These are phyloP conservation scores for Rhaphigaster nebulosa DNA, from an alignment of 2,888 invertebrate genomes.

Conservation along the genomic window DNA sequence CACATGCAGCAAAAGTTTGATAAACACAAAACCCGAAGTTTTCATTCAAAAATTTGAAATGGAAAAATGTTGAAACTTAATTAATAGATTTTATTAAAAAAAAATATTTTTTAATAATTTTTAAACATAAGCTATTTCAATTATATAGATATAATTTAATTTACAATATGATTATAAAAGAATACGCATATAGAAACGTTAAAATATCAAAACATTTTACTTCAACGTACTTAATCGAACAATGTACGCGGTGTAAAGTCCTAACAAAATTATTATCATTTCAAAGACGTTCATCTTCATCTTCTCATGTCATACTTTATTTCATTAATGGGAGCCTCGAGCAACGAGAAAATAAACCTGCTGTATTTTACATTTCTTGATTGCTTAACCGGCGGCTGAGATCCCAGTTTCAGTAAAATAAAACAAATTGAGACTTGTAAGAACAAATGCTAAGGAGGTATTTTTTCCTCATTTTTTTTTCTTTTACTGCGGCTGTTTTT, in stretches of 20 bases:
- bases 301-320: slow-evolving; percentile 4
- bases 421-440: slow-evolving; percentile 22
- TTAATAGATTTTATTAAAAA: too few relatives aligned
- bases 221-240: background rate
- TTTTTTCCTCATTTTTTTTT: background rate
- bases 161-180: too few relatives aligned
- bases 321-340: background rate
- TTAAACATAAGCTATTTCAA: too few relatives aligned
- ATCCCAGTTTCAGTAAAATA: background rate
- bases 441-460: slow-evolving; percentile 7
- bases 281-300: background rate
- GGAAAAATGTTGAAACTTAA: too few relatives aligned
- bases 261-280: background rate
- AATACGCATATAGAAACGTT: background rate
- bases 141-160: too few relatives aligned
- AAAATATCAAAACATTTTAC: background rate
- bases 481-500: background rate
- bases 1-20: too few relatives aligned
- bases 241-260: background rate
- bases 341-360: background rate
- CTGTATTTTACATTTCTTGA: slow-evolving; percentile 20
- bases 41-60: too few relatives aligned
- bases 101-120: too few relatives aligned
- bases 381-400: background rate
- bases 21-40: too few relatives aligned